These are phyloP conservation scores for Cephus runcator DNA, from an alignment of 2,888 invertebrate species.

Conservation along the genomic window DNA sequence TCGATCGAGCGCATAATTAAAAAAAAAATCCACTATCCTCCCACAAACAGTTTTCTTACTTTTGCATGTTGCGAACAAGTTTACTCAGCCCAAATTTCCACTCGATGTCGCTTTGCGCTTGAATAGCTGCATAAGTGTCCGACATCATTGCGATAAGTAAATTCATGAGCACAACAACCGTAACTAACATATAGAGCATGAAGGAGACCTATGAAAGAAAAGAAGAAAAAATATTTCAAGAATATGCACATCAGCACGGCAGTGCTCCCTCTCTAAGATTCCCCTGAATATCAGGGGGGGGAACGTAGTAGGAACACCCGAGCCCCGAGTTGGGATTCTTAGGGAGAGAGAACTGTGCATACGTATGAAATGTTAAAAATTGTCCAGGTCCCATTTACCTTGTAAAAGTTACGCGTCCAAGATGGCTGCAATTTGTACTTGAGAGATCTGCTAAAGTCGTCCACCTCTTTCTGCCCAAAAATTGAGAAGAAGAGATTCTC, in stretches of 20 bases:
- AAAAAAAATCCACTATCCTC: too few species aligned
- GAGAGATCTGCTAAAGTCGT: conserved; percentile 67
- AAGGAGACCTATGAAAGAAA: conserved; percentile 71
- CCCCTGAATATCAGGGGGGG: too few species aligned
- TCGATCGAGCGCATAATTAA: neutral
- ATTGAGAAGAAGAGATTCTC: conserved; percentile 99
- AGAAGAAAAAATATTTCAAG: neutral
- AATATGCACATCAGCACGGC: neutral
- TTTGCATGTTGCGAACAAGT: conserved; percentile 79
- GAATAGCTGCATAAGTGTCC: conserved; percentile 98
- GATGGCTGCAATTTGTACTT: conserved; percentile 72
- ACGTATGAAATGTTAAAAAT: neutral
- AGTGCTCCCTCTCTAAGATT: too few species aligned
- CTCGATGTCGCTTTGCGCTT: conserved; percentile 82
- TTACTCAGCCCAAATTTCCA: conserved; percentile 84
- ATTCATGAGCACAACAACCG: conserved; percentile 98
- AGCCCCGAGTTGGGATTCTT: too few species aligned
- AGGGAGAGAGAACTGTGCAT: neutral
- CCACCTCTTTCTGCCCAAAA: conserved; percentile 92
- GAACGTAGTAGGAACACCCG: too few species aligned
- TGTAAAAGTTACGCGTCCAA: conserved; percentile 89
- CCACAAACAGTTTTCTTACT: conserved; percentile 49
- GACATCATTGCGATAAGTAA: conserved; percentile 99
- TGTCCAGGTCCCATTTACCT: conserved; percentile 66
- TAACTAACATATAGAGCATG: conserved; percentile 98